phyloP scores from a whole-genome alignment of 2,888 invertebrate genomes.

The Esperia sulphurella region DNA sequence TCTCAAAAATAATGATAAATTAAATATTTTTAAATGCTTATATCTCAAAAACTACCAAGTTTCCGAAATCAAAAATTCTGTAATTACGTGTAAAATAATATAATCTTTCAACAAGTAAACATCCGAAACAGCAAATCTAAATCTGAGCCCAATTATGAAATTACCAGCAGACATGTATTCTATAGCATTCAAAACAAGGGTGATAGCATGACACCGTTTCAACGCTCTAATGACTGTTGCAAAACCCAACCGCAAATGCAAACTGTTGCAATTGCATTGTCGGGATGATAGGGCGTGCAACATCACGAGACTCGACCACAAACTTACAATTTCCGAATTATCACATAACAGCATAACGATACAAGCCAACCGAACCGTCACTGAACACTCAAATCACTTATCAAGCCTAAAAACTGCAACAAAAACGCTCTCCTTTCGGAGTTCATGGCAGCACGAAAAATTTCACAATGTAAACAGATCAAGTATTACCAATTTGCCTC shows the following conservation, averaged over 20 bases:
- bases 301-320: no score
- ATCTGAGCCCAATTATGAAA: no score
- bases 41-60: no score
- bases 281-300: constrained; percentile 20
- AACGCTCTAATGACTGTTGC: constrained; percentile 74
- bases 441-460: constrained; percentile 43
- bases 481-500: constrained; percentile 35
- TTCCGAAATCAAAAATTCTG: no score
- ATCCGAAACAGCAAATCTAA: no score
- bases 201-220: constrained; percentile 72
- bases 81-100: no score
- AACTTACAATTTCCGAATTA: no score
- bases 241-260: constrained; percentile 58
- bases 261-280: constrained; percentile 38
- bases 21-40: no score
- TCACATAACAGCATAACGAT: constrained; percentile 48
- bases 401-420: constrained; percentile 33
- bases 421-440: constrained; percentile 60
- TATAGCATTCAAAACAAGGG: constrained; percentile 34
- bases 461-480: constrained; percentile 73
- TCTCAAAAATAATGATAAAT: no score
- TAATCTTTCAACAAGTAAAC: no score
- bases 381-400: constrained; percentile 41
- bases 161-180: neutral
- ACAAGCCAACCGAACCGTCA: constrained; percentile 39